These are phyloP conservation scores for Apis cerana DNA, from an alignment of 1,140 invertebrate genomes.

Conservation along the genomic window DNA sequence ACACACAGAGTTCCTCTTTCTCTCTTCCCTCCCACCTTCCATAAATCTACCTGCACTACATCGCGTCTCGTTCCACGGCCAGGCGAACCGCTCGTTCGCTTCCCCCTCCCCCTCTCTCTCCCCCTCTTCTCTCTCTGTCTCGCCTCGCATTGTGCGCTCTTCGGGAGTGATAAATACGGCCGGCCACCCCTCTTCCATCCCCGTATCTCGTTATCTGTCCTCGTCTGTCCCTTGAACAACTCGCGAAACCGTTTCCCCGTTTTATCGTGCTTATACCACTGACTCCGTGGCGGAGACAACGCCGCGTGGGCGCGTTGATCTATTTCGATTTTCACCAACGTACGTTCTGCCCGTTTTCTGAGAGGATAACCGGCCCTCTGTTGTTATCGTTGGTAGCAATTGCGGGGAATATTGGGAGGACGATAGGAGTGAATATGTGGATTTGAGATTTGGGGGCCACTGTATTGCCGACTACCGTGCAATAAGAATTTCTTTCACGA, in stretches of 20 bases:
- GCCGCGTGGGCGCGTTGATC: constrained; percentile 49
- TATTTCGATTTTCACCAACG: constrained; percentile 42
- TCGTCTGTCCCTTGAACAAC: constrained; percentile 16
- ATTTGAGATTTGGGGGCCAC: too few species aligned
- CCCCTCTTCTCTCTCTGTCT: neutral
- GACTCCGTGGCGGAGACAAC: constrained; percentile 15
- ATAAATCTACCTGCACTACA: constrained; percentile 78
- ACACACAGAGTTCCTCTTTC: constrained; percentile 53
- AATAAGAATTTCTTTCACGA: too few species aligned
- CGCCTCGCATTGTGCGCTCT: constrained; percentile 66
- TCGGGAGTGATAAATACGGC: constrained; percentile 62
- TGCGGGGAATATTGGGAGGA: neutral
- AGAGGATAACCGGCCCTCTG: neutral
- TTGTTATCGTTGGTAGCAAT: constrained; percentile 17
- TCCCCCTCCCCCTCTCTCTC: neutral
- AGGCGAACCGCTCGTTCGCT: constrained; percentile 19
- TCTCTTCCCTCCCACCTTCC: constrained; percentile 71
- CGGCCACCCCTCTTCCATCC: constrained; percentile 25
- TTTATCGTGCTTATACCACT: constrained; percentile 41
- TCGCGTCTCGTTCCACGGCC: constrained; percentile 67
- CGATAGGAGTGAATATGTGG: too few species aligned
- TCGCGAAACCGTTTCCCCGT: neutral
- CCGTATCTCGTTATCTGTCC: constrained; percentile 31
- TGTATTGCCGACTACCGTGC: too few species aligned
- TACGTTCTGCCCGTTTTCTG: neutral